Percentiles rank a stretch among this genome's conserved stretches.
phyloP scores from a whole-genome alignment of 2,113 vertebrate genomes.

The Amblyornis subalaris region DNA sequence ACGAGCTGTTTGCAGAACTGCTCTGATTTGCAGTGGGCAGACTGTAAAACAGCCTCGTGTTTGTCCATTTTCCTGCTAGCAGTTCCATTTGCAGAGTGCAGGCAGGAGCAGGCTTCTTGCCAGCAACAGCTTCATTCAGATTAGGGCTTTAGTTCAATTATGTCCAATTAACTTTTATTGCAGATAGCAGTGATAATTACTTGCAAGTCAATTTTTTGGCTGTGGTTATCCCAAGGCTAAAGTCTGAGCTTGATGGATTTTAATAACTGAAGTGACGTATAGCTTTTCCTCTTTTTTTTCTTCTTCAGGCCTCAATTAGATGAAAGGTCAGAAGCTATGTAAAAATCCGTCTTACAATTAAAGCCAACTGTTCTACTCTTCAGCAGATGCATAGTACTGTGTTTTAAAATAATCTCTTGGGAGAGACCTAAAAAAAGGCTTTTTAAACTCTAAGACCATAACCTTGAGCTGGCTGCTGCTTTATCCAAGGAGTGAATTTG shows the following conservation, averaged over 20 bases:
- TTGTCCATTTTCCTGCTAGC: slow-evolving; percentile 67
- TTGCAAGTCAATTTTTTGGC: slow-evolving; percentile 74
- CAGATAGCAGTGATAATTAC: slow-evolving; percentile 76
- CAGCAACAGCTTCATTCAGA: slow-evolving; percentile 70
- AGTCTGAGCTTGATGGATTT: slow-evolving; percentile 73
- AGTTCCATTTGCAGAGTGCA: slow-evolving; percentile 68
- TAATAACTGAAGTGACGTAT: slow-evolving; percentile 67
- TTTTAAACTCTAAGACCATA: slow-evolving; percentile 50
- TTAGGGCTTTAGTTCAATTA: slow-evolving; percentile 78
- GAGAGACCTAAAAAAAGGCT: slow-evolving; percentile 44
- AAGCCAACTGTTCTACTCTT: slow-evolving; percentile 51
- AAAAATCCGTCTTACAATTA: slow-evolving; percentile 67
- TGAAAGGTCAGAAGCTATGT: slow-evolving; percentile 65
- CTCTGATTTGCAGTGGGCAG: slow-evolving; percentile 54
- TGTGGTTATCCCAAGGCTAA: slow-evolving; percentile 69
- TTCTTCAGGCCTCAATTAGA: slow-evolving; percentile 60
- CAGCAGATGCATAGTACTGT: slow-evolving; percentile 25
- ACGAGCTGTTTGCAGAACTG: slow-evolving; percentile 42
- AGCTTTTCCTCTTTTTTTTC: slow-evolving; percentile 43
- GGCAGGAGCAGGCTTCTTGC: slow-evolving; percentile 65
- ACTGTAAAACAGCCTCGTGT: slow-evolving; percentile 56
- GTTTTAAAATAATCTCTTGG: slow-evolving; percentile 66
- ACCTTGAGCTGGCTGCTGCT: slow-evolving; percentile 44
- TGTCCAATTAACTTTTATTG: slow-evolving; percentile 81
- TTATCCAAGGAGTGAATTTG: not conserved